Conservation (phyloP, 1,140 invertebrate genomes). For the Philopotamus ludificatus region DNA sequence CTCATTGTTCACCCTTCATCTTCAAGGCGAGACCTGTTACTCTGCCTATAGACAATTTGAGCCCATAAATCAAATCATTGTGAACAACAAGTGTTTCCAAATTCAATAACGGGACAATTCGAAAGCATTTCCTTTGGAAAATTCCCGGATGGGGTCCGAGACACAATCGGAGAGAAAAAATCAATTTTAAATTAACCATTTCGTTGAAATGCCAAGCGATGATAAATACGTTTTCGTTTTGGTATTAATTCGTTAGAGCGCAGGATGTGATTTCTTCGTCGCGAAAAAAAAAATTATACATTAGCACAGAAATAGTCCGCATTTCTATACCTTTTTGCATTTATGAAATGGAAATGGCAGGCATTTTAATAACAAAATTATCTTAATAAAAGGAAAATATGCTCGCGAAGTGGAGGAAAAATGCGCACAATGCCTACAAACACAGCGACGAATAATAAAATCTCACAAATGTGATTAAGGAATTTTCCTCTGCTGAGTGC, state of each 20-base stretch:
- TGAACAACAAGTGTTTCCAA: slow-evolving; percentile 24
- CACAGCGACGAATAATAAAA: slow-evolving; percentile 33
- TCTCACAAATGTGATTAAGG: slow-evolving; percentile 34
- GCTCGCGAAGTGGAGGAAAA: slow-evolving; percentile 28
- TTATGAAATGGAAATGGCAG: slow-evolving; percentile 19
- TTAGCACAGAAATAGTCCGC: not conserved
- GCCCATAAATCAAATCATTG: slow-evolving; percentile 34
- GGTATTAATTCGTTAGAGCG: too few species aligned
- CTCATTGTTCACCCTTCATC: slow-evolving; percentile 40
- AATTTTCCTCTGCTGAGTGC: slow-evolving; percentile 33
- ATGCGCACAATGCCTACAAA: slow-evolving; percentile 29
- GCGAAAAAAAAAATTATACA: slow-evolving; percentile 2
- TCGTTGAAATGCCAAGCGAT: too few species aligned
- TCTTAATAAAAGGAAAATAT: slow-evolving; percentile 30
- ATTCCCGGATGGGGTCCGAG: too few species aligned
- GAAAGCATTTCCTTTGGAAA: too few species aligned
- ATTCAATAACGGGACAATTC: slow-evolving; percentile 26
- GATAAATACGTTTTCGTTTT: too few species aligned
- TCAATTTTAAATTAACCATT: too few species aligned
- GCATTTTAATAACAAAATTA: slow-evolving; percentile 34
- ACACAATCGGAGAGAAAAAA: too few species aligned
- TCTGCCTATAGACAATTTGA: slow-evolving; percentile 23
- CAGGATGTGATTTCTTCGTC: not conserved
- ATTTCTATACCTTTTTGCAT: slow-evolving; percentile 13
- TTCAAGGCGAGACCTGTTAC: slow-evolving; percentile 4